These are phyloP conservation scores for Leptodactylus fuscus DNA, from an alignment of 2,113 vertebrate species.

Conservation along the genomic window DNA sequence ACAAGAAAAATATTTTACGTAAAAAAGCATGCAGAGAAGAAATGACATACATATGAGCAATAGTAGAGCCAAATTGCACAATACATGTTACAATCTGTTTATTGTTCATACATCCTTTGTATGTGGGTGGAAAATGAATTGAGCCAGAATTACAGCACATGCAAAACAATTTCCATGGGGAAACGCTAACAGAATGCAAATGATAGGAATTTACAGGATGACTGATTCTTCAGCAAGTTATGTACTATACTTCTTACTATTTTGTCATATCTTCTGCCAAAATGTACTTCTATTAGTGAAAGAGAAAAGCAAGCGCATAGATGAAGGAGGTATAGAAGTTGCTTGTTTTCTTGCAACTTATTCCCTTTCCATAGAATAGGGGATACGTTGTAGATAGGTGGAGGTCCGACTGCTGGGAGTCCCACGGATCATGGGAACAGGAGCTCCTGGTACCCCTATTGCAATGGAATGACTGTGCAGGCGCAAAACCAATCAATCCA, in stretches of 20 bases:
- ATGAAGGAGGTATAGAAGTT: background rate
- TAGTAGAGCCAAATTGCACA: slow-evolving; percentile 31
- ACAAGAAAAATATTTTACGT: background rate
- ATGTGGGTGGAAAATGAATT: slow-evolving; percentile 40
- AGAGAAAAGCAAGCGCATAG: background rate
- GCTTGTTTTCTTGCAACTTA: too few species aligned
- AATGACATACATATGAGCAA: slow-evolving; percentile 31
- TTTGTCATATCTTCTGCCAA: background rate
- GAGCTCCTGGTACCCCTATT: too few species aligned
- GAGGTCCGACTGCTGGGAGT: too few species aligned
- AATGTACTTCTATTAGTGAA: too few species aligned
- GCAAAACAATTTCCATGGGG: slow-evolving; percentile 9
- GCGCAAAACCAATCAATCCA: too few species aligned
- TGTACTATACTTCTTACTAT: background rate
- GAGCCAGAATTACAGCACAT: slow-evolving; percentile 23
- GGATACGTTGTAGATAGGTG: too few species aligned
- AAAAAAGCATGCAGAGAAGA: background rate
- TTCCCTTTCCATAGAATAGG: too few species aligned
- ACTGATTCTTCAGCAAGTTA: slow-evolving; percentile 3
- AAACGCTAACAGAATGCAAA: slow-evolving; percentile 32
- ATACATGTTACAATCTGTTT: slow-evolving; percentile 48
- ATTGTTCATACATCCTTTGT: slow-evolving; percentile 47
- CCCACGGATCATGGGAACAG: too few species aligned
- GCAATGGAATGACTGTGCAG: too few species aligned
- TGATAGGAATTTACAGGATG: background rate